Conservation (phyloP, 2,888 invertebrate genomes). For the Watsonalla binaria region DNA sequence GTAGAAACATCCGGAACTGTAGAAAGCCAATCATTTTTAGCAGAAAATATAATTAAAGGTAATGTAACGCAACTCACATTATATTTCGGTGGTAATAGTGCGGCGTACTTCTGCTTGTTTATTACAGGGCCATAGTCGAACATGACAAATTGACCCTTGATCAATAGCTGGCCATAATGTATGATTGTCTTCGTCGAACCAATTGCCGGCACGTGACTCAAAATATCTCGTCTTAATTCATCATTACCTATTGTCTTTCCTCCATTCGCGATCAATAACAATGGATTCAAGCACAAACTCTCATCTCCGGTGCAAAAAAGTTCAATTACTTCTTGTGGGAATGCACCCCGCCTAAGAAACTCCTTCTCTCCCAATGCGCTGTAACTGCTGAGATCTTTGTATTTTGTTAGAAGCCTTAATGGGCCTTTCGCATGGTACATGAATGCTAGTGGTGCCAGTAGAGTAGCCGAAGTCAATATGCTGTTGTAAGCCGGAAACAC, state of each 20-base stretch:
- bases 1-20: slow-evolving; percentile 25
- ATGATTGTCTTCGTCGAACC: slow-evolving; percentile 39
- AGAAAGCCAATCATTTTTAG: slow-evolving; percentile 39
- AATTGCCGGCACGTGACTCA: slow-evolving; percentile 24
- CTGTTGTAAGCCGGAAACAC: slow-evolving; percentile 32
- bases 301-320: slow-evolving; percentile 30
- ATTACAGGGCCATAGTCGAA: slow-evolving; percentile 27
- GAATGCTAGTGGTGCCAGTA: slow-evolving; percentile 43
- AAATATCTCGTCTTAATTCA: slow-evolving; percentile 15
- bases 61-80: slow-evolving; percentile 25
- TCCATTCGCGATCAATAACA: slow-evolving; percentile 33
- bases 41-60: slow-evolving; percentile 34
- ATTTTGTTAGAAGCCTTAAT: slow-evolving; percentile 28
- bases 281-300: slow-evolving; percentile 30
- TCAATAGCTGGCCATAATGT: slow-evolving; percentile 44
- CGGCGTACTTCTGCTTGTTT: slow-evolving; percentile 26
- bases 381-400: slow-evolving; percentile 15
- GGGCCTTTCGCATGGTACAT: slow-evolving; percentile 42
- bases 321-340: slow-evolving; percentile 24
- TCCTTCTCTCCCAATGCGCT: slow-evolving; percentile 24
- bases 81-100: slow-evolving; percentile 24
- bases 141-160: slow-evolving; percentile 35
- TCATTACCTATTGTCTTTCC: slow-evolving; percentile 19
- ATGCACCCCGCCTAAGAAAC: slow-evolving; percentile 18
- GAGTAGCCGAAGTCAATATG: slow-evolving; percentile 29